Conservation (phyloP, 2,888 invertebrate genomes). For the Aricia artaxerxes region DNA sequence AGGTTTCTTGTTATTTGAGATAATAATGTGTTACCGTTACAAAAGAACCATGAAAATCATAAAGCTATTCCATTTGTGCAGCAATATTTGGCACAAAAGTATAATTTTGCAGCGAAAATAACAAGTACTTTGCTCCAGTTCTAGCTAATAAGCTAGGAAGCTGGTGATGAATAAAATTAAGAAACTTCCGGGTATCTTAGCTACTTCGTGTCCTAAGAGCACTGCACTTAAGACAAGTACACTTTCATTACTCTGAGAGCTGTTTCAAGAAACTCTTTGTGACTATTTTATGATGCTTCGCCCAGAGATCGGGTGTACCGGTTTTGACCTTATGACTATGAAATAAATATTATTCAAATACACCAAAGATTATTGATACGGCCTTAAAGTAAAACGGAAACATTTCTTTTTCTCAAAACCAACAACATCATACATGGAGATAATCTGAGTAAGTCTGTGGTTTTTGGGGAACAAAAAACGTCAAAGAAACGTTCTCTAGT, state of each 20-base stretch:
- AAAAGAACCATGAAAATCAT: no score
- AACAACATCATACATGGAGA: no score
- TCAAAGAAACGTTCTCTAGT: no score
- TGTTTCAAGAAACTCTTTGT: neutral
- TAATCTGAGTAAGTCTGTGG: no score
- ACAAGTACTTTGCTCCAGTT: neutral
- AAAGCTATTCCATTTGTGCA: no score
- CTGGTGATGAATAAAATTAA: conserved; percentile 16
- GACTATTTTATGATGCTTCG: neutral
- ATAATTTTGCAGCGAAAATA: neutral
- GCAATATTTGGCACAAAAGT: no score
- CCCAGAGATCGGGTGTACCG: neutral
- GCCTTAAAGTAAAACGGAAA: no score
- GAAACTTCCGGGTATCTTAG: conserved; percentile 9
- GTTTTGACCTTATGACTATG: neutral
- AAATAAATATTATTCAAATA: neutral
- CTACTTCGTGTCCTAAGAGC: neutral
- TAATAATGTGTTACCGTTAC: no score
- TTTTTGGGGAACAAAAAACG: no score
- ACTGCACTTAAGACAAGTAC: neutral
- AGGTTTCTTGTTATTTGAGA: no score
- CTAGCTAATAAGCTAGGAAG: neutral
- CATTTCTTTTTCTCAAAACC: no score
- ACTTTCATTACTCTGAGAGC: conserved; percentile 5
- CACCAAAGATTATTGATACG: no score